Evolutionary conservation across 92 coral and sea anemone genomes (phyloP).

Genomic region (Porites cylindrica): DNA sequence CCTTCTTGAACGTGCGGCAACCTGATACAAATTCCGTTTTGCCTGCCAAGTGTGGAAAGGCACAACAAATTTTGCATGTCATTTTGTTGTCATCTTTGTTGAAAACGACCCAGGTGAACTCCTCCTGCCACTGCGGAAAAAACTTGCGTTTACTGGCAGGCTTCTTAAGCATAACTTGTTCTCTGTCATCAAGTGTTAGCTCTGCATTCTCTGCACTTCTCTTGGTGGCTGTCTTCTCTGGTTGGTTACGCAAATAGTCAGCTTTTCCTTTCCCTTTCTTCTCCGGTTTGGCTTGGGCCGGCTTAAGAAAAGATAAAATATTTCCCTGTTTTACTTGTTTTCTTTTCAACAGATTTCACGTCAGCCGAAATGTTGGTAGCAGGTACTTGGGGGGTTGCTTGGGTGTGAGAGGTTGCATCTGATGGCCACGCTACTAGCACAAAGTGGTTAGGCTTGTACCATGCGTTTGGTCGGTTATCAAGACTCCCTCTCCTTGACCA

Average conservation of each 20-base stretch:
- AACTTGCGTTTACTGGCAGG: slow-evolving; percentile 40
- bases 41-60: slow-evolving; percentile 22
- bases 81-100: slow-evolving; percentile 30
- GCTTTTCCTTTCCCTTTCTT: not conserved
- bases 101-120: slow-evolving; percentile 41
- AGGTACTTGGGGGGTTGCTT: not conserved
- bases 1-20: slow-evolving; percentile 31
- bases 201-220: slow-evolving; percentile 20
- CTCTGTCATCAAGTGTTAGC: not conserved
- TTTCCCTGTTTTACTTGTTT: slow-evolving; percentile 12
- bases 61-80: slow-evolving; percentile 34
- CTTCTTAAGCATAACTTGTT: slow-evolving; percentile 2
- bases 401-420: not conserved
- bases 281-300: not conserved
- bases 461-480: slow-evolving; percentile 13
- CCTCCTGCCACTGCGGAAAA: slow-evolving; percentile 50
- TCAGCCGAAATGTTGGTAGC: too few species aligned
- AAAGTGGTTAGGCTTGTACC: slow-evolving; percentile 8
- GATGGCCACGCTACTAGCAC: not conserved
- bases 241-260: not conserved
- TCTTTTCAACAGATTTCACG: not conserved
- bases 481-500: slow-evolving; percentile 44
- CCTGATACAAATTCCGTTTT: slow-evolving; percentile 50
- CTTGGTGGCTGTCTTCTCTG: not conserved
- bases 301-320: slow-evolving; percentile 4